Conservation (phyloP, 2,888 invertebrate species). For the Anodontia alba region DNA sequence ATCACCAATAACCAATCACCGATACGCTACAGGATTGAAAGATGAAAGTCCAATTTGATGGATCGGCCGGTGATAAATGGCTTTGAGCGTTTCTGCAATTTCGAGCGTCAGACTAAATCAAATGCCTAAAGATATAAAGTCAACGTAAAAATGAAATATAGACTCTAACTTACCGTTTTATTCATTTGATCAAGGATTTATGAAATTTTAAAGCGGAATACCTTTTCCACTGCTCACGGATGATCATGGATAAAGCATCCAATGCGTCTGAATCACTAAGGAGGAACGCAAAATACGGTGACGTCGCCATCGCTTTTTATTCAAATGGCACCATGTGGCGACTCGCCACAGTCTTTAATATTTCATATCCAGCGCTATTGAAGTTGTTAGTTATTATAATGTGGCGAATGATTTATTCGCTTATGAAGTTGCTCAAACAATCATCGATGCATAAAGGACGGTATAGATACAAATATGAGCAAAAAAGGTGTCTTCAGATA, state of each 20-base stretch:
- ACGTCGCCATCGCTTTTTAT: not conserved
- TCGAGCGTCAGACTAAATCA: slow-evolving; percentile 45
- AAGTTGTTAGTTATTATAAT: slow-evolving; percentile 18
- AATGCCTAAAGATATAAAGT: slow-evolving; percentile 52
- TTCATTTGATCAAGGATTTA: slow-evolving; percentile 10
- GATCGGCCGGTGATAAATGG: slow-evolving; percentile 60
- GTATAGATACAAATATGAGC: too few species aligned
- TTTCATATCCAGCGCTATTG: slow-evolving; percentile 6
- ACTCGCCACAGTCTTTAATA: slow-evolving; percentile 13
- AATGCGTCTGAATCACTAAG: not conserved
- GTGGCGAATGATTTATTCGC: slow-evolving; percentile 15
- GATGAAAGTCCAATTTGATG: slow-evolving; percentile 60
- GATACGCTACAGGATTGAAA: slow-evolving; percentile 52
- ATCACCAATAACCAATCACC: slow-evolving; percentile 71
- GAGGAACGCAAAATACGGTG: not conserved
- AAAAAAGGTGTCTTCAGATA: too few species aligned
- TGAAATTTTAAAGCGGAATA: not conserved
- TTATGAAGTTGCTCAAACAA: not conserved
- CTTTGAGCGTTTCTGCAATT: slow-evolving; percentile 62
- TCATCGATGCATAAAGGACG: not conserved
- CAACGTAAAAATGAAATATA: slow-evolving; percentile 17
- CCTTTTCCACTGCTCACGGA: slow-evolving; percentile 4
- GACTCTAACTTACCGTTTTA: slow-evolving; percentile 12
- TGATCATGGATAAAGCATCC: not conserved
- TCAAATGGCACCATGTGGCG: slow-evolving; percentile 2